phyloP scores from a whole-genome alignment of 1,140 invertebrate species.

The Drosophila aff. region DNA sequence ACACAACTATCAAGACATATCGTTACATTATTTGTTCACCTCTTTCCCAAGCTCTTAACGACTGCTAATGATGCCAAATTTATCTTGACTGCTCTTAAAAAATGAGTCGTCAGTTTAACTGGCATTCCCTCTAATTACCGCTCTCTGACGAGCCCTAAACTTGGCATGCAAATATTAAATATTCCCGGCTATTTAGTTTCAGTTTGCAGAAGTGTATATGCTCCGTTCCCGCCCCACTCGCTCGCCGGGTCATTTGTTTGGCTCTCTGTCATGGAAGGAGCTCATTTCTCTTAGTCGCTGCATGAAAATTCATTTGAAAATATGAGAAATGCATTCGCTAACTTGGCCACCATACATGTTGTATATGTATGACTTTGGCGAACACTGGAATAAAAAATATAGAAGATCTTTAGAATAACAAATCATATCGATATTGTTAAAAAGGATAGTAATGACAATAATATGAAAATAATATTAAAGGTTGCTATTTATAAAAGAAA shows the following conservation, averaged over 20 bases:
- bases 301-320: slow-evolving; percentile 71
- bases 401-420: no score
- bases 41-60: neutral
- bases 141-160: slow-evolving; percentile 2
- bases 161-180: slow-evolving; percentile 27
- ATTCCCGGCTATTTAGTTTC: slow-evolving; percentile 15
- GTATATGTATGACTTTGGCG: neutral
- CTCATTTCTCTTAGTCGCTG: slow-evolving; percentile 62
- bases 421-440: no score
- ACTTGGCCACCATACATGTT: slow-evolving; percentile 20
- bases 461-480: no score
- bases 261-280: slow-evolving; percentile 19
- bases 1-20: no score
- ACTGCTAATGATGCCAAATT: no score
- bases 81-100: neutral
- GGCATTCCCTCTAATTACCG: slow-evolving; percentile 7
- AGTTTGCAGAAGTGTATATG: neutral
- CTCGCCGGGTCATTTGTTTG: slow-evolving; percentile 43
- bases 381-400: neutral
- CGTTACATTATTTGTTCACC: neutral
- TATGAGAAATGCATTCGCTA: slow-evolving; percentile 55
- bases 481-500: no score
- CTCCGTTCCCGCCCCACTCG: neutral
- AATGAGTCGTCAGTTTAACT: neutral
- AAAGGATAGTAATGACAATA: no score